Evolutionary conservation across 2,797 vertebrate species (phyloP), one percentile per base, ranked within the genome.

Genomic region (Furcifer pardalis): DNA sequence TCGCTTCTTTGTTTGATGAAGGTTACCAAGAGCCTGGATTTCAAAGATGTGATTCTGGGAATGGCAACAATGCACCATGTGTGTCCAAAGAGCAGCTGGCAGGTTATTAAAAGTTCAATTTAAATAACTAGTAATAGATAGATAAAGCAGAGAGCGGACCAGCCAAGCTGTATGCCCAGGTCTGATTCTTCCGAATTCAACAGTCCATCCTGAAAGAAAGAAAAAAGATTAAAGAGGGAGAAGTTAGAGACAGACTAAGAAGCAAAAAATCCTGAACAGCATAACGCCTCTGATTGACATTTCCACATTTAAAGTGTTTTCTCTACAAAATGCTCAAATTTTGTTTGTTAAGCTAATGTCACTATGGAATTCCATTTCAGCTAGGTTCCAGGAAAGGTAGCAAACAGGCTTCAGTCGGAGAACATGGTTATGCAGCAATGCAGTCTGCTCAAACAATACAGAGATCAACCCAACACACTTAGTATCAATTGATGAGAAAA

Each of bases 51-150:
- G 96, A 97, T 96, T 97, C 93, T 93, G 96, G 96, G 98, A 98
- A 98, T 98, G 98, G 96, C 96, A 98, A 97, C 97, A 97, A 99
- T 99, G 98, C 97, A 98, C 97, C 98, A 99, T 99, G 98, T 98
- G 98, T 97, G 97, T 97, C 96, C 95, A 95, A 95, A 95, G 95
- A 97, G 97, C 98, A 99, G 98, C 98, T 99, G 98, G 96, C 92
- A 95, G 92, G 96, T 95, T 95, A 96, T 96, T 96, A 96, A 95
- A 96, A 96, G 96, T 96, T 94, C 60, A 95, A 96, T 97, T 97
- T 96, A 97, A 97, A 96, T 97, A 97, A 95, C 96, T 95, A 94
- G 92, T 91, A 94, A 92, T 84, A 94, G 94, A 96, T 82, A 92
- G 92, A 96, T 82, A 92, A 92, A 96, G 96, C 92, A 93, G 93